Base-by-base conservation (phyloP, 2,888 invertebrate genomes). In the Blera fallax region DNA sequence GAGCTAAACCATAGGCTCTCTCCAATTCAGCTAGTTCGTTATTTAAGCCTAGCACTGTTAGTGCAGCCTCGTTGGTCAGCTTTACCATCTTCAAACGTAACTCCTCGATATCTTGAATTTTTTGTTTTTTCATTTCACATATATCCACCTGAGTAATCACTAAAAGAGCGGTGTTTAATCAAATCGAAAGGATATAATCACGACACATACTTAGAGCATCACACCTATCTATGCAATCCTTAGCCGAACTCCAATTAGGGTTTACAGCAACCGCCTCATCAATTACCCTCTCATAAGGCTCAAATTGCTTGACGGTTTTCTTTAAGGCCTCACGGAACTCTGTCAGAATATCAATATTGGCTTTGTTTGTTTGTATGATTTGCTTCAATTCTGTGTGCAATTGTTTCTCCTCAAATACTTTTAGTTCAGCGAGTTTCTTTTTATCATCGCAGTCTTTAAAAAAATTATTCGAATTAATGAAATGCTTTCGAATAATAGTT, bases 81-180 rank as follows among this genome's bases (percentile, higher is more conserved):
- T 90, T 90, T 0, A 92, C 87, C 90, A 92, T 92, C 5, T 89
- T 88, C 18, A 88, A 87, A 5, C 91, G 90, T 89, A 92, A 90
- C 7, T 90, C 89, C 80, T 92, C 92, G 27, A 92, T 92, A 79
- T 90, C 89, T 64, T 88, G 87, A 6, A 74, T 2, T 11, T 90
- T 91, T n/a, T 87, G 77, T 24, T 88, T 88, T 76, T 91, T 90
- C 50, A 91, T 81, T 21, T 89, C 88, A 0, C 87, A 88, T 34
- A 92, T 91, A 87, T 92, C 92, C 5, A 90, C 90, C 62, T 92
- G 92, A 1, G 92, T 91, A 0, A 92, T 88, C 91, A 92, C 92
- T 92, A 14, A 8, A 74, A 56, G 29, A 34, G 45, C 4, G 11
- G 11, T 52, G n/a, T 5, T 58, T n/a, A n/a, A n/a, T n/a, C n/a